Conservation (phyloP, 2,888 invertebrate species). For the Ectemnius continuus region DNA sequence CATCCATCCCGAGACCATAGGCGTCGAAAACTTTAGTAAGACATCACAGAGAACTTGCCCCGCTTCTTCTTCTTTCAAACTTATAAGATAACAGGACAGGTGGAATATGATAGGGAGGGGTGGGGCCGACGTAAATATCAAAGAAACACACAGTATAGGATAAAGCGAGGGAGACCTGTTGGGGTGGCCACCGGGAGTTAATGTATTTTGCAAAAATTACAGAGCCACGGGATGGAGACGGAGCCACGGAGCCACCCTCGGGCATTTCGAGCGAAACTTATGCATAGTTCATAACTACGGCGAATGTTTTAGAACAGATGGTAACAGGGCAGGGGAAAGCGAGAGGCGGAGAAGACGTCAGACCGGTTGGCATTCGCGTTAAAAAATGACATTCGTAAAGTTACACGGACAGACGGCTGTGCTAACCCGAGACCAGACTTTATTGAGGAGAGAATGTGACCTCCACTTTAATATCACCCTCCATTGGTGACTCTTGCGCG, state of each 20-base stretch:
- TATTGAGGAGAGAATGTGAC: neutral
- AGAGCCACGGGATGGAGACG: neutral
- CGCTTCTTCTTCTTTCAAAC: too few species aligned
- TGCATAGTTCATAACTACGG: neutral
- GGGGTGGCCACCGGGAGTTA: neutral
- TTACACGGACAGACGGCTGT: too few species aligned
- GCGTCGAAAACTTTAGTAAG: too few species aligned
- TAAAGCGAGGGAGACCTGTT: neutral
- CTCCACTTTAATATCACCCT: neutral
- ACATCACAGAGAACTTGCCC: too few species aligned
- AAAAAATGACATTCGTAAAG: too few species aligned
- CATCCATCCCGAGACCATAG: too few species aligned
- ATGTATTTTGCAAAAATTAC: neutral
- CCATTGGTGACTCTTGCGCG: neutral
- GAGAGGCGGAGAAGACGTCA: neutral
- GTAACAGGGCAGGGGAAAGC: neutral
- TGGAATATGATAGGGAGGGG: too few species aligned
- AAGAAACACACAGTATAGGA: neutral
- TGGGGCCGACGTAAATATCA: neutral
- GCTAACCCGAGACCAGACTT: neutral
- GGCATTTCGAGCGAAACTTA: constrained; percentile 2
- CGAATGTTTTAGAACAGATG: neutral
- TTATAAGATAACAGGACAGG: too few species aligned
- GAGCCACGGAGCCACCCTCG: neutral
- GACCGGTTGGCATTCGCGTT: too few species aligned